Evolutionary conservation across 2,888 invertebrate species (phyloP), one percentile per base, ranked within the genome.

Genomic region (Luperina testacea): DNA sequence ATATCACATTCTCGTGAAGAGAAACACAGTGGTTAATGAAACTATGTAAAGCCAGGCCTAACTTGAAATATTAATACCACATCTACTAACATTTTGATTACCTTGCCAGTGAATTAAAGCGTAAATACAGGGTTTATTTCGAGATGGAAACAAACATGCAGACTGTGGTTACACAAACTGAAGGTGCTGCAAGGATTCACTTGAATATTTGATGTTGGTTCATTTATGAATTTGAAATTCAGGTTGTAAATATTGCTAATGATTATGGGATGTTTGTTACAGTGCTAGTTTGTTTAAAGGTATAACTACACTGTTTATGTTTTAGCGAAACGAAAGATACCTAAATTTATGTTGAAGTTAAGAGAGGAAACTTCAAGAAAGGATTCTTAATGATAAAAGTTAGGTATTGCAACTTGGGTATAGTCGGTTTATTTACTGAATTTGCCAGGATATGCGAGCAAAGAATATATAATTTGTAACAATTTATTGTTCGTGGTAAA

Each of bases 91-190:
- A 78, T 77, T 82, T 82, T 70, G 64, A 82, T 82, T 82, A 65
- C 82, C 64, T 70, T 53, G 69, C 72, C 53, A n/a, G 72, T 77
- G 82, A 70, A 73, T 82, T 82, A 65, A 73, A 82, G 69, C 72
- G 78, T 78, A 78, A 78, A 82, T 71, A 78, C 78, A 20, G 6
- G 42, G 83, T 48, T 83, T 75, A 80, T 83, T 83, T 83, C 24
- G 84, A 80, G 65, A 70, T 57, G 27, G 69, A 65, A 70, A 80
- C 80, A 83, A 83, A 75, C 72, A 75, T 65, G 53, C 69, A 75
- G 68, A 57, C 51, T 79, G 83, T 24, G 80, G 85, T 87, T 85
- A 81, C 77, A 83, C 81, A 83, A 79, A 84, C 81, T 74, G 78
- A 81, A 87, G 84, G 87, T 85, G 82, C 70, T 72, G 75, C 74